A percentile compares a stretch with the other conserved stretches of the same genome.
These are phyloP conservation scores for Elanus axillaris DNA, from an alignment of 2,113 vertebrate species.

Conservation along the genomic window DNA sequence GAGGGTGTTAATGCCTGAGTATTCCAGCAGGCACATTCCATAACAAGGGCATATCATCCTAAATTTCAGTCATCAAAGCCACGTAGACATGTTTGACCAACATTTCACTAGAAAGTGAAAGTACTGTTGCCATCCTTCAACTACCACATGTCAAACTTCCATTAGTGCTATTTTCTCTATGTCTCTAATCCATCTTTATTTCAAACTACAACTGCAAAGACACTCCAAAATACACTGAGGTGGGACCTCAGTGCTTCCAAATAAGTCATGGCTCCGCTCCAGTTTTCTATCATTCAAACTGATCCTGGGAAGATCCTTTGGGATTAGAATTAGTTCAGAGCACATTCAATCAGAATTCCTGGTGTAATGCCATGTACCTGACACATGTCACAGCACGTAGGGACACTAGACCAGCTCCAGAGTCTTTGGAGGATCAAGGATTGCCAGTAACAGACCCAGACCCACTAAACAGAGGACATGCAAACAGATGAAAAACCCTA, in stretches of 20 bases:
- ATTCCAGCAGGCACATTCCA: not conserved
- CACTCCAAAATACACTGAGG: not conserved
- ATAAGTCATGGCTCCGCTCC: not conserved
- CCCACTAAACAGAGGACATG: not conserved
- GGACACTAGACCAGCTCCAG: not conserved
- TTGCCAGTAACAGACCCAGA: not conserved
- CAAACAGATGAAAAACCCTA: not conserved
- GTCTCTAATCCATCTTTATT: not conserved
- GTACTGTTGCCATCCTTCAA: not conserved
- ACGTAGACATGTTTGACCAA: not conserved
- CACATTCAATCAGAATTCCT: not conserved
- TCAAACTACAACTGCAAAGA: not conserved
- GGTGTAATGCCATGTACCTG: not conserved
- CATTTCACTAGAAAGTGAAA: not conserved
- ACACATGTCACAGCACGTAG: not conserved
- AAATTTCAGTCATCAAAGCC: not conserved
- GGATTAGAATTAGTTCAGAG: not conserved
- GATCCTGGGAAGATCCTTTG: not conserved
- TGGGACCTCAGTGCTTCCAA: not conserved
- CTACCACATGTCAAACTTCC: not conserved
- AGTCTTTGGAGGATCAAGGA: not conserved
- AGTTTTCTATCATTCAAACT: not conserved
- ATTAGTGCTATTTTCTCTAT: not conserved
- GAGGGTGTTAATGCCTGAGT: not conserved
- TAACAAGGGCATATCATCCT: not conserved